Conservation (phyloP, 2,797 vertebrate genomes). For the Acrossocheilus fasciatus region DNA sequence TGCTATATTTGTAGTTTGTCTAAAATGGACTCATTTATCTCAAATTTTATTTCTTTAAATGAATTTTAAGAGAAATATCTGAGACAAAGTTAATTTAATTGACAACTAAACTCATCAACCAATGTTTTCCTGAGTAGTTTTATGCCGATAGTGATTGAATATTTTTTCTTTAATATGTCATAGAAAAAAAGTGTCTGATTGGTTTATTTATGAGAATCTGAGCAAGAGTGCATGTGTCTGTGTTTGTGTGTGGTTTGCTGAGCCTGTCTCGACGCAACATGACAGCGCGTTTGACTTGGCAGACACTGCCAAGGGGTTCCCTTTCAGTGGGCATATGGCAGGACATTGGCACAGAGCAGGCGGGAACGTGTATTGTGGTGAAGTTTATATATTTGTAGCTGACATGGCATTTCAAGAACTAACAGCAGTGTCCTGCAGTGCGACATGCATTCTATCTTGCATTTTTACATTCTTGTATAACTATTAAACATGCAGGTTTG, state of each 20-base stretch:
- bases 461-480: not conserved
- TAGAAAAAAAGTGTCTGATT: constrained; percentile 13
- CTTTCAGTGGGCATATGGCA: constrained; percentile 43
- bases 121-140: not conserved
- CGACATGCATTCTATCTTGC: constrained; percentile 17
- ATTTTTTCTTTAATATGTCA: not conserved
- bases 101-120: not conserved
- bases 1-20: not conserved
- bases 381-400: constrained; percentile 28
- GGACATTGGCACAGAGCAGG: constrained; percentile 43
- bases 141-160: not conserved
- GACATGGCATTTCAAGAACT: constrained; percentile 4
- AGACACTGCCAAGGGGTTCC: constrained; percentile 9
- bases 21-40: not conserved
- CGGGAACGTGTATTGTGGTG: constrained; percentile 49
- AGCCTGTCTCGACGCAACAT: constrained; percentile 13
- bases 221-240: constrained; percentile 24
- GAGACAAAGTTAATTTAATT: not conserved
- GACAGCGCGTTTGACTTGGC: constrained; percentile 42
- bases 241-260: constrained; percentile 39
- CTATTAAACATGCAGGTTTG: constrained; percentile 5
- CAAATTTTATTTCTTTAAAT: not conserved
- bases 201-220: constrained; percentile 50
- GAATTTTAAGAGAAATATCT: not conserved
- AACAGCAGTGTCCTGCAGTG: constrained; percentile 23